Base-by-base conservation (phyloP, 2,888 invertebrate genomes). In the Latheticus oryzae region DNA sequence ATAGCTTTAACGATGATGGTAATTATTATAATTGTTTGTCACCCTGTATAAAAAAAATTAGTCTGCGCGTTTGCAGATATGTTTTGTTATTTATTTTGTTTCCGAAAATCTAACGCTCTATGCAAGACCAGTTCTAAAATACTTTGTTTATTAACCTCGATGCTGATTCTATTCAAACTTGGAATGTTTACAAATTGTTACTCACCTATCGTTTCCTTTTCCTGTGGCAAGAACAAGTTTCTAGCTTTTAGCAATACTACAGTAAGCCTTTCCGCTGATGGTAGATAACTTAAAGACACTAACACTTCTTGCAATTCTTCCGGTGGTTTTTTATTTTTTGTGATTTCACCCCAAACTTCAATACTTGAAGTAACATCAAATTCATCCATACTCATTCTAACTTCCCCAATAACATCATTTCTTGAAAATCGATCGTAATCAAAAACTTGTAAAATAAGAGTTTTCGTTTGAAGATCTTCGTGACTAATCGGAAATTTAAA, bases 401-500 rank as follows among this genome's bases (percentile, higher is more conserved):
- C 90, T 62, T 94, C 93, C 0, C 95, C 95, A 69, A 93, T 89
- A 9, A 92, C 87, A 76, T 93, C 94, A 77, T 93, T 93, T 47
- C 93, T 87, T 8, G 93, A 93, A 79, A 90, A 94, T 62, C 93
- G 80, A 69, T 86, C 86, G 72, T 83, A 84, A 70, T 85, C 84
- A 63, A 84, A 84, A 64, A 87, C 89, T 80, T 91, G 90, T n/a
- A 90, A 78, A 57, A 89, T 78, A 38, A 93, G 79, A 13, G 86
- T 88, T 77, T 91, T 92, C 55, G 91, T 90, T 45, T 87, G 85
- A 32, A 95, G 81, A 64, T 95, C 93, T 66, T 95, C 94, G 67
- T 91, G 90, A 7, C 93, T 91, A 4, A 95, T 90, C 0, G 95
- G 94, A 75, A 95, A 95, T 79, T 94, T 95, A 80, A 95, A 95